A percentile compares a stretch with the other conserved stretches of the same genome.
Evolutionary conservation across 2,797 vertebrate genomes (phyloP).

Genomic region (Cercopithecus hamlyni): DNA sequence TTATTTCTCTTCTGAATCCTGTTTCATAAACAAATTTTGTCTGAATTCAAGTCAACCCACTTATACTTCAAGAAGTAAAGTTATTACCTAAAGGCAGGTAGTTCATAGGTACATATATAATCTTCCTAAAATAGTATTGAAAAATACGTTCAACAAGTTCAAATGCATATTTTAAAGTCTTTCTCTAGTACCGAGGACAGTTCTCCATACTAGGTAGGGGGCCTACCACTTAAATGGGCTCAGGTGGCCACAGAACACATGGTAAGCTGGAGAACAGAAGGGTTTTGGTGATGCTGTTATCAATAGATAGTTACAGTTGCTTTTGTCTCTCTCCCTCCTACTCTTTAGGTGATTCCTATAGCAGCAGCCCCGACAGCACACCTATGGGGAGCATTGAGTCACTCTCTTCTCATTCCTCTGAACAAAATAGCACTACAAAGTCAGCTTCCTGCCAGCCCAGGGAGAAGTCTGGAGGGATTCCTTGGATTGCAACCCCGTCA

Average conservation of each 20-base stretch:
- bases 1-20: neutral
- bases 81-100: neutral
- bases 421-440: slow-evolving; percentile 93
- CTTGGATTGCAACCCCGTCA: slow-evolving; percentile 89
- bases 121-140: neutral
- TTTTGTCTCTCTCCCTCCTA: neutral
- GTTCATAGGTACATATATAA: neutral
- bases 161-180: neutral
- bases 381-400: slow-evolving; percentile 98
- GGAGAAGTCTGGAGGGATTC: slow-evolving; percentile 89
- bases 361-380: slow-evolving; percentile 96
- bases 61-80: neutral
- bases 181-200: neutral
- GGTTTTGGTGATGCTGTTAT: neutral
- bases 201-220: neutral
- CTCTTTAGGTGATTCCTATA: slow-evolving; percentile 94
- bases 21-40: neutral
- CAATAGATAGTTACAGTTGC: neutral
- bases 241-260: rapidly evolving
- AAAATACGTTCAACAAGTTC: neutral
- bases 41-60: neutral
- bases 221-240: too few species aligned
- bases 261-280: neutral
- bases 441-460: slow-evolving; percentile 86
- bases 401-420: slow-evolving; percentile 97